Evolutionary conservation across 1,140 invertebrate genomes (phyloP), one percentile per base, ranked within the genome.

Genomic region (Elymnias hypermnestra): DNA sequence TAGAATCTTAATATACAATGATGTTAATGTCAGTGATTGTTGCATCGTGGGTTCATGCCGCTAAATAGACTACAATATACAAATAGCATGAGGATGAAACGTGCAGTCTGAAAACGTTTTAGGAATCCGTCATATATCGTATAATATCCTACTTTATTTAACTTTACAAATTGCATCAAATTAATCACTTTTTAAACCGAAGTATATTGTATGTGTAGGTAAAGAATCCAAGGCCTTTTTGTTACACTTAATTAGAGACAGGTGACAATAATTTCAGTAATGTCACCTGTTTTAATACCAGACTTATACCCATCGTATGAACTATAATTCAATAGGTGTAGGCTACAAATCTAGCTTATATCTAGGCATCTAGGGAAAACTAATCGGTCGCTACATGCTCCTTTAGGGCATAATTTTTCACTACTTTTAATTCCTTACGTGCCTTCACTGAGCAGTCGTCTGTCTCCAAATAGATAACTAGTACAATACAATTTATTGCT

Each of bases 381-480:
- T 19, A 36, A 9, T 36, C 17, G n/a, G 33, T 21, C 7, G 1
- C 33, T 36, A 36, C 33, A 5, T 21, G 33, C 33, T 36, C 33
- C 38, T 19, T 17, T 6, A 21, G 36, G 22, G 41, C 36, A 50
- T 19, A 36, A 48, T 39, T 53, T 53, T 65, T 69, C 44, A 64
- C 71, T 81, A 79, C 72, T 12, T 59, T 79, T 70, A 83, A 83
- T 83, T 83, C 79, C 79, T 81, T 63, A 66, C 68, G 79, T 83
- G 79, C 79, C 50, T 70, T 72, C 37, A 23, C 46, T 70, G 70
- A 70, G 67, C 68, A 73, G 65, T 58, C 63, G 52, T 55, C 66
- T 68, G 64, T 58, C 73, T 63, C 66, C 39, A 63, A 57, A 58
- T 36, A 44, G 33, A 44, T 51, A 51, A 44, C 48, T 43, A 60